Percentiles rank a stretch among this genome's conserved stretches.
These are phyloP conservation scores for Phalacrocorax pelagicus DNA, from an alignment of 2,113 vertebrate species.

Conservation along the genomic window DNA sequence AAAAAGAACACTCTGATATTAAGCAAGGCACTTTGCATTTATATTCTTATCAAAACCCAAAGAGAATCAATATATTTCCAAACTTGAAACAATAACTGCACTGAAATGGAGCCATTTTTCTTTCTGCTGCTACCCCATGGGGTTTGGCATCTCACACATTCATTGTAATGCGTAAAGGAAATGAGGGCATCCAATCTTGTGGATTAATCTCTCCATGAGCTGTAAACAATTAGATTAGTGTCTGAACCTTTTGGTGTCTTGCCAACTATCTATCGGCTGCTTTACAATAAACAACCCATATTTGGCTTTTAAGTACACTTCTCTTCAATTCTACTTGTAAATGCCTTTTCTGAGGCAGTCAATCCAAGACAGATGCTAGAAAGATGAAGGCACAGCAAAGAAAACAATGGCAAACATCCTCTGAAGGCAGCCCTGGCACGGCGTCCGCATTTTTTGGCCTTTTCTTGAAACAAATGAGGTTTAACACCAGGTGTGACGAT, in stretches of 20 bases:
- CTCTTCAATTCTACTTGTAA: slow-evolving; percentile 19
- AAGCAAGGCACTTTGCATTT: background rate
- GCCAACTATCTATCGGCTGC: slow-evolving; percentile 46
- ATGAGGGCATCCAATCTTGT: slow-evolving; percentile 52
- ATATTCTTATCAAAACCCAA: slow-evolving; percentile 37
- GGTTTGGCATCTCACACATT: slow-evolving; percentile 54
- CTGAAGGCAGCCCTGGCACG: slow-evolving; percentile 1
- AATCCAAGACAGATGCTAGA: slow-evolving; percentile 52
- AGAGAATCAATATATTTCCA: slow-evolving; percentile 25
- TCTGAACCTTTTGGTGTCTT: slow-evolving; percentile 52
- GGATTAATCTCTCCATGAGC: slow-evolving; percentile 61
- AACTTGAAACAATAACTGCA: slow-evolving; percentile 38
- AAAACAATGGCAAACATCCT: slow-evolving; percentile 28
- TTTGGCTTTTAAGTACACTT: slow-evolving; percentile 21
- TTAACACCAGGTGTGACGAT: background rate
- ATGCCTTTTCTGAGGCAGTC: background rate
- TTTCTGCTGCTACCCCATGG: slow-evolving; percentile 10
- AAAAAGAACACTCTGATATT: background rate
- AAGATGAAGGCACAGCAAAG: background rate
- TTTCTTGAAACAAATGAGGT: background rate
- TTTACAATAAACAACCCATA: slow-evolving; percentile 25
- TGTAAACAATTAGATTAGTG: slow-evolving; percentile 62
- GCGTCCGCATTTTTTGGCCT: background rate
- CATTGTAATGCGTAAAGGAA: slow-evolving; percentile 52
- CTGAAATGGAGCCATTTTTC: slow-evolving; percentile 29